phyloP scores from a whole-genome alignment of 2,888 invertebrate species.

The Cybosia mesomella region DNA sequence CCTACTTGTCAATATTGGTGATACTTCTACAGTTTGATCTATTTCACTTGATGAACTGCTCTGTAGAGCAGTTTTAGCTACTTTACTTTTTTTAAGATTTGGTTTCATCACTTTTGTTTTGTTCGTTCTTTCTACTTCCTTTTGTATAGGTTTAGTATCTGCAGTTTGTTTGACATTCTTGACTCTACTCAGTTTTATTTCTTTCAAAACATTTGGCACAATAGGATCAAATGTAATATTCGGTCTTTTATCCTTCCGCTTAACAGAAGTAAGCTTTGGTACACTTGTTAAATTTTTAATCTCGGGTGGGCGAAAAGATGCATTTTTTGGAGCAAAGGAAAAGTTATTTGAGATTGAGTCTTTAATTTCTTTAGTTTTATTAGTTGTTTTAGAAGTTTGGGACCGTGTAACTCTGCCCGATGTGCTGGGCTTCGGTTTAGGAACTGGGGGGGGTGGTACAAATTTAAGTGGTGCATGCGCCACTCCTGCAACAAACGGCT shows the following conservation, averaged over 20 bases:
- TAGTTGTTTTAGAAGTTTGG: constrained; percentile 56
- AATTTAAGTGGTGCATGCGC: constrained; percentile 64
- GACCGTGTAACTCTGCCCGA: constrained; percentile 77
- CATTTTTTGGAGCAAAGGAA: constrained; percentile 86
- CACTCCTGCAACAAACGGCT: constrained; percentile 75
- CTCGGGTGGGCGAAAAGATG: constrained; percentile 82
- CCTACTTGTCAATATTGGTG: constrained; percentile 34
- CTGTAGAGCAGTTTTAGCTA: constrained; percentile 25
- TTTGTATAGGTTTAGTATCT: constrained; percentile 33
- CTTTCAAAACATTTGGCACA: constrained; percentile 42
- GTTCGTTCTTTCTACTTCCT: constrained; percentile 32
- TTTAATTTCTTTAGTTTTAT: constrained; percentile 35
- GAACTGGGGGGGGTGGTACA: constrained; percentile 66
- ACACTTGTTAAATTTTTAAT: constrained; percentile 55
- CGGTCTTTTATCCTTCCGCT: constrained; percentile 46
- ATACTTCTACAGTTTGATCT: constrained; percentile 26
- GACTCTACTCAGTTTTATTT: constrained; percentile 31
- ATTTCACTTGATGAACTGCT: constrained; percentile 56
- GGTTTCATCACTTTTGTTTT: constrained; percentile 45
- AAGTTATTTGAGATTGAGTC: neutral
- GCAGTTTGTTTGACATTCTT: constrained; percentile 31
- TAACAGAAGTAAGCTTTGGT: constrained; percentile 55
- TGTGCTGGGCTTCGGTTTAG: constrained; percentile 63
- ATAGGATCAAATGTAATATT: constrained; percentile 60
- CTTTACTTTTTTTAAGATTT: neutral